phyloP scores from a whole-genome alignment of 2,888 invertebrate species.

The Epinotia demarniana region DNA sequence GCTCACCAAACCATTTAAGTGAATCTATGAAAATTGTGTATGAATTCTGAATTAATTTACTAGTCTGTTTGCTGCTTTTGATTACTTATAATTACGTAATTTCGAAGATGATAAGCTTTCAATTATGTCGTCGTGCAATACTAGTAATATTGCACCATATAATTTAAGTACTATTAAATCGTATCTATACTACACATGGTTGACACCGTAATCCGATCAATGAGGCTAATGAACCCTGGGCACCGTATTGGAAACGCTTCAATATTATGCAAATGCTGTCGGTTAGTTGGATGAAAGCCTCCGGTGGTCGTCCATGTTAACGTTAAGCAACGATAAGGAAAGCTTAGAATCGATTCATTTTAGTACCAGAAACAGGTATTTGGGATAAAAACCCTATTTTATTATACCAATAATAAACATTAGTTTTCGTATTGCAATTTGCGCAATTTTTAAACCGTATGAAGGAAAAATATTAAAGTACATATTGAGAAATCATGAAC shows the following conservation, averaged over 20 bases:
- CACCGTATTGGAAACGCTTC: slow-evolving; percentile 67
- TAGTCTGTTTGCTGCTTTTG: not conserved
- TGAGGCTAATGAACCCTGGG: slow-evolving; percentile 73
- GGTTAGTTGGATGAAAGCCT: slow-evolving; percentile 66
- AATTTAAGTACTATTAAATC: slow-evolving; percentile 6
- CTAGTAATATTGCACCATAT: not conserved
- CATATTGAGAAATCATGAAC: not conserved
- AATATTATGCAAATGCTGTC: slow-evolving; percentile 80
- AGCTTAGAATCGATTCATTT: slow-evolving; percentile 48
- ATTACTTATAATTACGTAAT: not conserved
- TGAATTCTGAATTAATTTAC: not conserved
- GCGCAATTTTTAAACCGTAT: no score
- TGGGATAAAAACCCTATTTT: not conserved
- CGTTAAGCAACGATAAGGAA: slow-evolving; percentile 64
- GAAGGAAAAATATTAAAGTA: no score
- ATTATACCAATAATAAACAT: no score
- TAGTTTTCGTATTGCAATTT: no score
- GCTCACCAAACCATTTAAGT: no score
- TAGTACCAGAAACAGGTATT: slow-evolving; percentile 17
- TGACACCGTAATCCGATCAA: slow-evolving; percentile 72
- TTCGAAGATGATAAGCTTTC: not conserved
- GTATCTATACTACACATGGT: slow-evolving; percentile 51
- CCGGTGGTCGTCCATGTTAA: slow-evolving; percentile 58
- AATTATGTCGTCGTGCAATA: not conserved
- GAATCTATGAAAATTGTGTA: not conserved